Percentiles rank a stretch among this genome's conserved stretches.
These are phyloP conservation scores for Poecilia gillii DNA, from an alignment of 2,797 vertebrate genomes.

Conservation along the genomic window DNA sequence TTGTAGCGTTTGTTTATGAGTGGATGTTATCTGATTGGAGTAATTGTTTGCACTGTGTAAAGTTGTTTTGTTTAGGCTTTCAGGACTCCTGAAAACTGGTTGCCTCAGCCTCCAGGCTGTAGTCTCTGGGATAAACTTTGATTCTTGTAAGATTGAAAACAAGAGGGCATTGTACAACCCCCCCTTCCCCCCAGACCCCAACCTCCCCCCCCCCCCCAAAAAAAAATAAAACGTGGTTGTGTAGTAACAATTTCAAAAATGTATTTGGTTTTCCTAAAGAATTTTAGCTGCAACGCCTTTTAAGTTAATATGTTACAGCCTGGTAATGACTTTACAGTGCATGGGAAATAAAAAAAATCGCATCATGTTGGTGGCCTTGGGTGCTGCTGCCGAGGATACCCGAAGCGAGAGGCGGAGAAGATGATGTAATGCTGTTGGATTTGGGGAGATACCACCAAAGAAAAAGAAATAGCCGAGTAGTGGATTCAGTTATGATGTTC, in stretches of 20 bases:
- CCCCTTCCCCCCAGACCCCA: fast-evolving
- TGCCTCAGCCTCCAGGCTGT: constrained; percentile 10
- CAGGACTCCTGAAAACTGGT: constrained; percentile 3
- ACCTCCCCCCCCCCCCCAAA: too few species aligned
- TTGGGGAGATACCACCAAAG: constrained; percentile 61
- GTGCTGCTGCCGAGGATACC: constrained; percentile 54
- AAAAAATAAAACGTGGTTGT: neutral
- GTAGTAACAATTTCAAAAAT: constrained; percentile 7
- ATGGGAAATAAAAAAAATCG: constrained; percentile 13
- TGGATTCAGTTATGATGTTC: constrained; percentile 62
- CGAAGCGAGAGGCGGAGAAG: constrained; percentile 41
- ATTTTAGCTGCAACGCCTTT: constrained; percentile 8
- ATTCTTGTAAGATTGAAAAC: constrained; percentile 42
- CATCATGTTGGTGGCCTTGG: constrained; percentile 69
- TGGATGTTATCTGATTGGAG: constrained; percentile 52
- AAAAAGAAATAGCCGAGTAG: constrained; percentile 46
- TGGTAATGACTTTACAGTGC: constrained; percentile 33
- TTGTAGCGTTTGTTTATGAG: constrained; percentile 43
- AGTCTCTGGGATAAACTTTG: constrained; percentile 36
- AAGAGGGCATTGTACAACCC: neutral
- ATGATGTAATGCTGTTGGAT: constrained; percentile 73
- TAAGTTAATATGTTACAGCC: constrained; percentile 15
- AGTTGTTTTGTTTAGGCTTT: constrained; percentile 16
- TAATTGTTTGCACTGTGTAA: constrained; percentile 51
- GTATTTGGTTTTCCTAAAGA: constrained; percentile 11